phyloP scores from a whole-genome alignment of 2,113 vertebrate species.

The Coptodon bakossiorum region DNA sequence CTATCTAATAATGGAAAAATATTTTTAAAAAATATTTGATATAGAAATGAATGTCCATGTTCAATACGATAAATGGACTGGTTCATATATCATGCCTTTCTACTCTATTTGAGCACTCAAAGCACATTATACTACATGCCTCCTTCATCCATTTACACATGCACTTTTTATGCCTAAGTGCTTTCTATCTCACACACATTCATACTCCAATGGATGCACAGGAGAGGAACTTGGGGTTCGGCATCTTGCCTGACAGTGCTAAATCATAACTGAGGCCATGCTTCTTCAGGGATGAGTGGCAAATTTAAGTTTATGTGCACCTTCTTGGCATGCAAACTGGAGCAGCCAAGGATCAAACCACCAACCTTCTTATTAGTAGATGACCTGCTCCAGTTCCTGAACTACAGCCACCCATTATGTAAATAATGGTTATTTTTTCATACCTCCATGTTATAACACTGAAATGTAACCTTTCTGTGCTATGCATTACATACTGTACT shows the following conservation, averaged over 20 bases:
- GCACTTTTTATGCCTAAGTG: neutral
- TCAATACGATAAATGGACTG: neutral
- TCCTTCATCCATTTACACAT: neutral
- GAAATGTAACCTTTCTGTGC: neutral
- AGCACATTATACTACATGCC: neutral
- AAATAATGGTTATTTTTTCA: neutral
- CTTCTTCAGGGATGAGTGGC: neutral
- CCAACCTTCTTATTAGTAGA: neutral
- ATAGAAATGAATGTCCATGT: neutral
- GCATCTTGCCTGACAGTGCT: neutral
- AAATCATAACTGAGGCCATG: neutral
- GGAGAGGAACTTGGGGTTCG: neutral
- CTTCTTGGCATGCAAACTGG: neutral
- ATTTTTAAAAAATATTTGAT: rapidly evolving
- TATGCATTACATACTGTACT: neutral
- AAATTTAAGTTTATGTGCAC: neutral
- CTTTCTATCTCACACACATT: neutral
- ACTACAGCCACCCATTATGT: neutral
- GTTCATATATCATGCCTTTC: neutral
- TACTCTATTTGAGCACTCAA: neutral
- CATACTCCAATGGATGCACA: neutral
- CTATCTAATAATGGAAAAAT: neutral
- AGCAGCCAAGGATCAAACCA: neutral
- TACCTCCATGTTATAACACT: neutral
- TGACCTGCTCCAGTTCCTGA: neutral